These are phyloP conservation scores for Cyprinodon diabolis DNA, from an alignment of 2,797 vertebrate genomes.

Conservation along the genomic window DNA sequence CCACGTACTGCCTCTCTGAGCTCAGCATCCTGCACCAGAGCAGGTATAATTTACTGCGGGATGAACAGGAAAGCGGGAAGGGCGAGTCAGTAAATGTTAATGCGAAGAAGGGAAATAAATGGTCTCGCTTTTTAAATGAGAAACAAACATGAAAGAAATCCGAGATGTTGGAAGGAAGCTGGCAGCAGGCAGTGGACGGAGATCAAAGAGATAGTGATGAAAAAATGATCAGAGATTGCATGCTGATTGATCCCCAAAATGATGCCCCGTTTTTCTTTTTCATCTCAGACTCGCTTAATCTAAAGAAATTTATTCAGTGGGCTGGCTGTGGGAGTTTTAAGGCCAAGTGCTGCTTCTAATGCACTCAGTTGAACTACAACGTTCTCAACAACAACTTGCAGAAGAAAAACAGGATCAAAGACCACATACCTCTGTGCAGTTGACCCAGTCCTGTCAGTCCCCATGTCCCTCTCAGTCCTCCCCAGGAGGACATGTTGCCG, in stretches of 20 bases:
- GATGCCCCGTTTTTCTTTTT: background rate
- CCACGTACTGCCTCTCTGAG: conserved; percentile 86
- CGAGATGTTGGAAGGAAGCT: background rate
- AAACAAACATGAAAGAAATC: conserved; percentile 16
- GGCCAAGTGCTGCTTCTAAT: background rate
- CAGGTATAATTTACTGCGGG: conserved; percentile 83
- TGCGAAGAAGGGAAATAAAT: background rate
- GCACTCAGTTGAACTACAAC: background rate
- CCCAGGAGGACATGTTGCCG: conserved; percentile 88
- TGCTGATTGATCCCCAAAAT: conserved; percentile 2
- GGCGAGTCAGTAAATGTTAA: background rate
- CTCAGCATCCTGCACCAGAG: conserved; percentile 87
- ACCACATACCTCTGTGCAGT: conserved; percentile 77
- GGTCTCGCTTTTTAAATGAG: background rate
- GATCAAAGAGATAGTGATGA: conserved; percentile 47
- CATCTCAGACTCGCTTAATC: background rate
- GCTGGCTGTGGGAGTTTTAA: background rate
- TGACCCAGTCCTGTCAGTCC: conserved; percentile 67
- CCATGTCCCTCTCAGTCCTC: conserved; percentile 82
- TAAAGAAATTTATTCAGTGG: background rate
- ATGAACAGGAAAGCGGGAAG: background rate
- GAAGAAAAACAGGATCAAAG: background rate
- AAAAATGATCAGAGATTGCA: conserved; percentile 5
- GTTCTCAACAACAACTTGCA: background rate
- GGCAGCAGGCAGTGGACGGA: conserved; percentile 15